Percentiles rank a stretch among this genome's conserved stretches.
Evolutionary conservation across 1,140 invertebrate species (phyloP).

Genomic region (Halictus rubicundus): DNA sequence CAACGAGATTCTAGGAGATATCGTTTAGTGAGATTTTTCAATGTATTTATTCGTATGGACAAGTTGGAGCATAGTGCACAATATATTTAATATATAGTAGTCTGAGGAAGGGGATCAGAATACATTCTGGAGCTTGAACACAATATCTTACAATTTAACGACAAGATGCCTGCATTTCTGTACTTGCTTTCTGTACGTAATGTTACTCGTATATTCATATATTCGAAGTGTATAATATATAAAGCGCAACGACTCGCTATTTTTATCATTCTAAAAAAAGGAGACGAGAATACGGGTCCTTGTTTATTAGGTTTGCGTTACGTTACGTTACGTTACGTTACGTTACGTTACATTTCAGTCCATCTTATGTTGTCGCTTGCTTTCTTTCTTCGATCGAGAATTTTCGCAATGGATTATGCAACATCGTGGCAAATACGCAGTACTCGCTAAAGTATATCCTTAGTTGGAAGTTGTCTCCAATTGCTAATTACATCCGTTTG

Average conservation of each 20-base stretch:
- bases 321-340: conserved; percentile 67
- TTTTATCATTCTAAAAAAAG: conserved; percentile 74
- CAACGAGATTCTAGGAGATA: conserved; percentile 8
- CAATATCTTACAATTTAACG: conserved; percentile 80
- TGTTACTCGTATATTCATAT: conserved; percentile 75
- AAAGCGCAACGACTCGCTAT: conserved; percentile 78
- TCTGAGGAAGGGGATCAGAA: conserved; percentile 77
- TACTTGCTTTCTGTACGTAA: conserved; percentile 75
- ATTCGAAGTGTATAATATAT: conserved; percentile 75
- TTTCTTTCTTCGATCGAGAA: conserved; percentile 57
- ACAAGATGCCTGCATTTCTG: conserved; percentile 78
- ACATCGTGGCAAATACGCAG: conserved; percentile 63
- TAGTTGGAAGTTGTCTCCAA: conserved; percentile 63
- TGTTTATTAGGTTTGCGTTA: conserved; percentile 67
- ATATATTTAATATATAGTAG: conserved; percentile 78
- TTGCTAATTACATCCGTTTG: conserved; percentile 64
- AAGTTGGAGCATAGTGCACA: conserved; percentile 79
- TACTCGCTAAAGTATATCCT: conserved; percentile 58
- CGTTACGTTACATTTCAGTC: conserved; percentile 69
- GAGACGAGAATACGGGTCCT: conserved; percentile 72
- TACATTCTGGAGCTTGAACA: conserved; percentile 79
- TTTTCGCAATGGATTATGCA: conserved; percentile 65
- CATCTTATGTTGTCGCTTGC: conserved; percentile 66
- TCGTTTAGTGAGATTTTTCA: conserved; percentile 70
- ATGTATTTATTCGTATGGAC: conserved; percentile 79